These are phyloP conservation scores for Oscheius myriophilus DNA, from an alignment of 2,888 invertebrate genomes.

Conservation along the genomic window DNA sequence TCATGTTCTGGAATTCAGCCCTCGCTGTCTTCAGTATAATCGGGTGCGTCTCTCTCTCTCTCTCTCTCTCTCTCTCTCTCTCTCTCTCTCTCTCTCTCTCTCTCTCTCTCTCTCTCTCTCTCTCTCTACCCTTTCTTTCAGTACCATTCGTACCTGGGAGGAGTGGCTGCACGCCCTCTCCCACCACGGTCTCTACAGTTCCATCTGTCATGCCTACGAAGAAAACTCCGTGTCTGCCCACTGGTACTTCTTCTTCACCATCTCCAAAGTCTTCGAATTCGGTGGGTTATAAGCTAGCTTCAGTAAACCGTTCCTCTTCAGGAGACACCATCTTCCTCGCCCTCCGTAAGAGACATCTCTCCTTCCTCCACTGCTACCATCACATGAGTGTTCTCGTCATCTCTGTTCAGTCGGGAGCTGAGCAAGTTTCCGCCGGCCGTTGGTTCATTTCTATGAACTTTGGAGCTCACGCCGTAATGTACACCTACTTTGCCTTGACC, in stretches of 20 bases:
- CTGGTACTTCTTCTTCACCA: constrained; percentile 27
- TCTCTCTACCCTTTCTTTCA: neutral
- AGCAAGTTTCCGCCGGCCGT: constrained; percentile 11
- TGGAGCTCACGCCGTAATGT: constrained; percentile 29
- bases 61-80: too few species aligned
- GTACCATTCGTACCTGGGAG: constrained; percentile 22
- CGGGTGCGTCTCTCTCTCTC: constrained; percentile 10
- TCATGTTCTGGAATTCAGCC: constrained; percentile 16
- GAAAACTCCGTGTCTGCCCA: constrained; percentile 16
- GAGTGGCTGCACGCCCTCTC: constrained; percentile 7
- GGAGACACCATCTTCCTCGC: constrained; percentile 30
- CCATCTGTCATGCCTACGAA: constrained; percentile 24
- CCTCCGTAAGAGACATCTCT: constrained; percentile 23
- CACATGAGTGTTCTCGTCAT: constrained; percentile 28
- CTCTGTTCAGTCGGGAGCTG: constrained; percentile 22
- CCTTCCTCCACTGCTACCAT: constrained; percentile 32
- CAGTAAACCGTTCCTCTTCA: neutral
- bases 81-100: too few species aligned
- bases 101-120: constrained; percentile 11
- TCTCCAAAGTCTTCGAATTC: constrained; percentile 26
- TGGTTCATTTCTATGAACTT: constrained; percentile 32
- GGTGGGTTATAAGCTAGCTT: constrained; percentile 3
- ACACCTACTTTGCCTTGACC: constrained; percentile 21
- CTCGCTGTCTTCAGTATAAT: constrained; percentile 23
- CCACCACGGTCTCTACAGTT: constrained; percentile 17